phyloP scores from a whole-genome alignment of 2,797 vertebrate species.

The Mallotus villosus region DNA sequence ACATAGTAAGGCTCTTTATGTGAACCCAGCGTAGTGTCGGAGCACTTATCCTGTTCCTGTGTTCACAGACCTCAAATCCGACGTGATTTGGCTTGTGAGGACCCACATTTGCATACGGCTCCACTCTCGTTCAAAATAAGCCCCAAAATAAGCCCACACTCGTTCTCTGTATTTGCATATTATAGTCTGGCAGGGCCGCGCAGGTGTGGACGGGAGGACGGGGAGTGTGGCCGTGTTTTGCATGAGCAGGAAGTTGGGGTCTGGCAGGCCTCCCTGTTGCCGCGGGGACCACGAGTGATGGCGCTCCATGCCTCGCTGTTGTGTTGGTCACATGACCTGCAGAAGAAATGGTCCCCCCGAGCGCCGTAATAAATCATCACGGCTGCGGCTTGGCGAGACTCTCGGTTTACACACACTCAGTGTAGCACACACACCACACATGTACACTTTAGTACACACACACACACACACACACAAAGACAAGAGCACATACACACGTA shows the following conservation, averaged over 20 bases:
- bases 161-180: conserved; percentile 45
- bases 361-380: conserved; percentile 68
- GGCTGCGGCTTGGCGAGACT: conserved; percentile 35
- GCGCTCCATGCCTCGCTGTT: conserved; percentile 47
- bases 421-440: not conserved
- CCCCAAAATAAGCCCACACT: conserved; percentile 9
- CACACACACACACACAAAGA: conserved; percentile 6
- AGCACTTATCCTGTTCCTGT: no score
- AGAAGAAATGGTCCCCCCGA: conserved; percentile 63
- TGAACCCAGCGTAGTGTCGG: no score
- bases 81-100: no score
- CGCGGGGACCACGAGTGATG: conserved; percentile 46
- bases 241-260: conserved; percentile 17
- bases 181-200: conserved; percentile 44
- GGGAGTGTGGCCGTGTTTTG: not conserved
- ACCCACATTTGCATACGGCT: no score
- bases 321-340: conserved; percentile 60
- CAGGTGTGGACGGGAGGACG: not conserved
- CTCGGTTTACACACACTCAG: conserved; percentile 28
- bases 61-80: no score
- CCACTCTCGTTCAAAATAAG: not conserved
- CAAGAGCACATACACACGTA: conserved; percentile 15
- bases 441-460: not conserved
- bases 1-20: no score
- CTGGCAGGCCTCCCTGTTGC: conserved; percentile 45